A percentile compares a stretch with the other conserved stretches of the same genome.
Conservation (phyloP, 1,140 invertebrate species). For the Linepithema humile region DNA sequence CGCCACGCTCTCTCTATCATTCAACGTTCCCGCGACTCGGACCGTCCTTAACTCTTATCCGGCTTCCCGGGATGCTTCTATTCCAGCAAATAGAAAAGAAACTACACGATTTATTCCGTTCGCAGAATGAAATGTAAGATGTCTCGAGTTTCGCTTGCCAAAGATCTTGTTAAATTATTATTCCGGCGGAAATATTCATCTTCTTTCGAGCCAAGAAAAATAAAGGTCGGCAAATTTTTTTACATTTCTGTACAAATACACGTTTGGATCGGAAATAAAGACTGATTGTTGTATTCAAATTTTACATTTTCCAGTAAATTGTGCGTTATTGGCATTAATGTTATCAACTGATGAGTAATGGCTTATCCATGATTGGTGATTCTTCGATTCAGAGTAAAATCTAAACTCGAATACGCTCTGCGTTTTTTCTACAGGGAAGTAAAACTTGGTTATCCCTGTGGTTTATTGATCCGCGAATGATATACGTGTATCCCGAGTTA, state of each 20-base stretch:
- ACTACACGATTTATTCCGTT: conserved; percentile 13
- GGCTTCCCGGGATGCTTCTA: not conserved
- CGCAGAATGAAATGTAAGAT: conserved; percentile 5
- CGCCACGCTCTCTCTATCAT: conserved; percentile 57
- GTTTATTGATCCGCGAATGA: conserved; percentile 41
- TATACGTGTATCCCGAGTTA: not conserved
- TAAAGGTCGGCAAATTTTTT: not conserved
- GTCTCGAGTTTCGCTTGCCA: conserved; percentile 12
- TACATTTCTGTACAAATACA: not conserved
- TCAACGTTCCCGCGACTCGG: conserved; percentile 32
- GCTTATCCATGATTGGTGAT: not conserved
- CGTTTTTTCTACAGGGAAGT: not conserved
- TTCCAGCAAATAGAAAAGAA: conserved; percentile 2
- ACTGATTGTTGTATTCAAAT: no score
- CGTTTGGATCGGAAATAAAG: not conserved
- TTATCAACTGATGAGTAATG: not conserved
- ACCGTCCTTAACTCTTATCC: conserved; percentile 27
- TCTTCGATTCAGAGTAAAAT: not conserved
- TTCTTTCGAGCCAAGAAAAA: not conserved
- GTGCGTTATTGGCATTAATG: not conserved
- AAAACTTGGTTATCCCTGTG: not conserved
- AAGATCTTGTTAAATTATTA: conserved; percentile 1
- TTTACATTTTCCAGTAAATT: not conserved
- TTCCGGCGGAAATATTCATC: conserved; percentile 14
- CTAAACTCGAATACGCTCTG: not conserved